Evolutionary conservation across 2,797 vertebrate genomes (phyloP).

Genomic region (Morelia viridis): DNA sequence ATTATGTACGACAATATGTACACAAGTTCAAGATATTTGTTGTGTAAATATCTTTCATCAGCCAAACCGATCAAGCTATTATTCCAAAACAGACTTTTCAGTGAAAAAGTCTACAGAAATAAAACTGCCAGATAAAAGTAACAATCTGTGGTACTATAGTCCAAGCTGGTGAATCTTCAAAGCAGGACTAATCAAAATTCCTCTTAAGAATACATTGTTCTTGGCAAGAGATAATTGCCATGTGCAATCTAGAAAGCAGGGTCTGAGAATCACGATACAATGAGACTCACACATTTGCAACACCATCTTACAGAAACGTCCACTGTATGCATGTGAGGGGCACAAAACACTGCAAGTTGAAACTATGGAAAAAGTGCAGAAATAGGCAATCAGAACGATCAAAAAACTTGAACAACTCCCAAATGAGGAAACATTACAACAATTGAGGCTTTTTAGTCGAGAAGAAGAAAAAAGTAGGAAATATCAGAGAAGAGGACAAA

Average conservation of each 20-base stretch:
- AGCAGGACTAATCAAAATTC: not conserved
- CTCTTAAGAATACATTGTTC: not conserved
- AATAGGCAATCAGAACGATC: too few relatives aligned
- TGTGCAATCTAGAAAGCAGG: not conserved
- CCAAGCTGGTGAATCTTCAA: not conserved
- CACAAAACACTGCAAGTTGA: not conserved
- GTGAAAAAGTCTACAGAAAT: slow-evolving; percentile 3
- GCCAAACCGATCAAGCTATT: not conserved
- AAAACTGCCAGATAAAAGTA: not conserved
- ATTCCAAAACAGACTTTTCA: not conserved
- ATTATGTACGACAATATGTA: not conserved
- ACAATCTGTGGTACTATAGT: not conserved
- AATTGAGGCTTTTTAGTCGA: too few relatives aligned
- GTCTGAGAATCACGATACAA: not conserved
- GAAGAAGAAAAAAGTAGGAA: too few relatives aligned
- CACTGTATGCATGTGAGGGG: too few relatives aligned
- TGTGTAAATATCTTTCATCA: slow-evolving; percentile 19
- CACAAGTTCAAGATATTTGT: slow-evolving; percentile 16
- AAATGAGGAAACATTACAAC: too few relatives aligned
- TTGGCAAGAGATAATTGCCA: not conserved
- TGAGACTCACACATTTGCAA: not conserved
- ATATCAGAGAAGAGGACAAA: too few relatives aligned
- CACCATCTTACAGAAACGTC: not conserved
- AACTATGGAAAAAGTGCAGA: too few relatives aligned
- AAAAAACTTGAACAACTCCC: too few relatives aligned